Evolutionary conservation across 2,888 invertebrate genomes (phyloP).

Genomic region (Campoplex capitator): DNA sequence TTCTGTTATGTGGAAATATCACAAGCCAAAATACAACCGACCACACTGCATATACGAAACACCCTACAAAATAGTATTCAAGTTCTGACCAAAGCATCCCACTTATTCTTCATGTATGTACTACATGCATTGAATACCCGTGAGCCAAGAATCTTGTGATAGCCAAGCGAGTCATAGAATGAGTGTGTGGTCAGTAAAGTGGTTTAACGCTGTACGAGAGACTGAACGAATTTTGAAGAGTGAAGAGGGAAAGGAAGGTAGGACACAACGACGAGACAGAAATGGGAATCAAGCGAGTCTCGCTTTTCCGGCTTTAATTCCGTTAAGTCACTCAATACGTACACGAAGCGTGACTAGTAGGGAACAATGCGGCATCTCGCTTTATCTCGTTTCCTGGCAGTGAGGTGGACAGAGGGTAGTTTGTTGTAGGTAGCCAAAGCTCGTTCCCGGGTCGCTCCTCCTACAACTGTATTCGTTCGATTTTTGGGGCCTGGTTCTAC

Average conservation of each 20-base stretch:
- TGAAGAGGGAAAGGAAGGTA: neutral
- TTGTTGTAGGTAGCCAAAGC: conserved; percentile 38
- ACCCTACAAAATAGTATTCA: neutral
- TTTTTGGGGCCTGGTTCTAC: conserved; percentile 42
- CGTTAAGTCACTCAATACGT: conserved; percentile 67
- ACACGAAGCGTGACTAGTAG: conserved; percentile 61
- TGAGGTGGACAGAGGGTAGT: conserved; percentile 49
- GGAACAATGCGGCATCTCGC: conserved; percentile 39
- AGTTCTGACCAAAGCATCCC: neutral
- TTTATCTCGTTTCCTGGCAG: conserved; percentile 45
- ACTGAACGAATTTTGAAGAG: conserved; percentile 21
- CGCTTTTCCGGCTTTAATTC: conserved; percentile 59
- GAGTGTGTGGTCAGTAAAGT: conserved; percentile 17
- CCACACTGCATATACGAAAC: neutral
- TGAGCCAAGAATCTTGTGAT: conserved; percentile 5
- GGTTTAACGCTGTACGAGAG: neutral
- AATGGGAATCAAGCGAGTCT: conserved; percentile 26
- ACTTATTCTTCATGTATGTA: neutral
- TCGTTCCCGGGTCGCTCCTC: conserved; percentile 35
- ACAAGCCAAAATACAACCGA: neutral
- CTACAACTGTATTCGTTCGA: conserved; percentile 48
- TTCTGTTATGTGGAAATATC: neutral
- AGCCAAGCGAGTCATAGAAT: neutral
- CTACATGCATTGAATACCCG: neutral
- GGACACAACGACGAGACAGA: neutral